These are phyloP conservation scores for Margarornis squamiger DNA, from an alignment of 2,797 vertebrate species.

Conservation along the genomic window DNA sequence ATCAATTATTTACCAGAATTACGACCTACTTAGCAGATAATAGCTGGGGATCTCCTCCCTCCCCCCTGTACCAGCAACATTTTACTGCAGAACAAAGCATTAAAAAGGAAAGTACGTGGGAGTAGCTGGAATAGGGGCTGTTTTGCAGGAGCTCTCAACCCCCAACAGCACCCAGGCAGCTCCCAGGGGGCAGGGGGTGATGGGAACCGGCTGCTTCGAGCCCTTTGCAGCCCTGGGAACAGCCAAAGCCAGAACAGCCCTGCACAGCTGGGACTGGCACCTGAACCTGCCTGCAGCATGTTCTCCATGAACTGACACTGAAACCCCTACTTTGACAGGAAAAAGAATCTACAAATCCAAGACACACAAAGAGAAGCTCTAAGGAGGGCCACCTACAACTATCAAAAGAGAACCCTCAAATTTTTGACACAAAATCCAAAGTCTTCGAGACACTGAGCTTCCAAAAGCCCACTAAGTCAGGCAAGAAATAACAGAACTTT, in stretches of 20 bases:
- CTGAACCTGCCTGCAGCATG: background rate
- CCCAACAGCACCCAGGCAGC: rapidly evolving
- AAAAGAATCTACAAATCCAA: background rate
- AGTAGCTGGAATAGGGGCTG: background rate
- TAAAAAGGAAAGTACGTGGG: background rate
- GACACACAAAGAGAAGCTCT: background rate
- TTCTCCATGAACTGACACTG: background rate
- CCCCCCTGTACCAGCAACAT: background rate
- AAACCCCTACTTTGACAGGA: background rate
- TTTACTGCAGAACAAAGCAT: slow-evolving; percentile 11
- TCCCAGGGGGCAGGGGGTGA: background rate
- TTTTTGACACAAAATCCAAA: background rate
- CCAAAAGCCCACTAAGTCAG: background rate
- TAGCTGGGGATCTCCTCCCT: background rate
- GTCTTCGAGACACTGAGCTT: background rate
- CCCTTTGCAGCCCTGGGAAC: background rate
- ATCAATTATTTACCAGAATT: slow-evolving; percentile 56
- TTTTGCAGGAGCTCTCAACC: background rate
- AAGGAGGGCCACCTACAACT: background rate
- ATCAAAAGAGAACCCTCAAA: background rate
- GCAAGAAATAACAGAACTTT: background rate
- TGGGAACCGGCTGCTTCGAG: background rate
- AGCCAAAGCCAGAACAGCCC: background rate
- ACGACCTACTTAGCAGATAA: slow-evolving; percentile 38
- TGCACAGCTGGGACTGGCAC: background rate